Percentiles rank a stretch among this genome's conserved stretches.
These are phyloP conservation scores for Ophiodon elongatus DNA, from an alignment of 2,113 vertebrate genomes.

Conservation along the genomic window DNA sequence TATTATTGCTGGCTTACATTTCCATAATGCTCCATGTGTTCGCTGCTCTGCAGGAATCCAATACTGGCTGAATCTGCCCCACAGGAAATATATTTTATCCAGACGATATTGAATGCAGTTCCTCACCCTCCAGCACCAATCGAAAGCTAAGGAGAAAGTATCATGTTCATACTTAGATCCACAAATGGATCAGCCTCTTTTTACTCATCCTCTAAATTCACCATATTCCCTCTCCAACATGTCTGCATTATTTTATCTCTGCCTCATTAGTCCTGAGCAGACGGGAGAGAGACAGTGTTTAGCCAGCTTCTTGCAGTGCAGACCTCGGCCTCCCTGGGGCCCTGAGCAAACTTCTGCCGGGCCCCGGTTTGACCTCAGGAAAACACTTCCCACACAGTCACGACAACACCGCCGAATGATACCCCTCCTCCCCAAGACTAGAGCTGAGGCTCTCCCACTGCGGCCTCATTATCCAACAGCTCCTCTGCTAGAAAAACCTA, in stretches of 20 bases:
- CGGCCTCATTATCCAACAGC: neutral
- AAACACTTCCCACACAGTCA: slow-evolving; percentile 3
- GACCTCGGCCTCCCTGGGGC: neutral
- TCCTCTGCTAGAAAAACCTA: too few relatives aligned
- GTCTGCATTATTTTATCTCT: slow-evolving; percentile 14
- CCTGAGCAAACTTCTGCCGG: neutral
- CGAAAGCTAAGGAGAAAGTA: neutral
- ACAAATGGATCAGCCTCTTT: neutral
- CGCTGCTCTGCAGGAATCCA: slow-evolving; percentile 33
- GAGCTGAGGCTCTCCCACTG: neutral
- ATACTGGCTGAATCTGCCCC: slow-evolving; percentile 41
- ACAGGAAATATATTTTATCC: slow-evolving; percentile 51
- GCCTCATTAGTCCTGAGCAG: slow-evolving; percentile 16
- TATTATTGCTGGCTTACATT: slow-evolving; percentile 58
- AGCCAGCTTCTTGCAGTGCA: neutral
- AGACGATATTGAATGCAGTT: slow-evolving; percentile 32
- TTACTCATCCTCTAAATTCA: neutral
- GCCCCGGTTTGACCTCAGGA: neutral
- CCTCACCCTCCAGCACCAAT: slow-evolving; percentile 10
- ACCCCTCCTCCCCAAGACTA: neutral
- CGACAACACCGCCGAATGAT: neutral
- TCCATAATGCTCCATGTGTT: slow-evolving; percentile 50
- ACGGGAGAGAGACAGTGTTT: neutral
- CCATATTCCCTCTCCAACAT: neutral
- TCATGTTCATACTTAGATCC: neutral